phyloP scores from a whole-genome alignment of 2,888 invertebrate species.

The Acronicta alni region DNA sequence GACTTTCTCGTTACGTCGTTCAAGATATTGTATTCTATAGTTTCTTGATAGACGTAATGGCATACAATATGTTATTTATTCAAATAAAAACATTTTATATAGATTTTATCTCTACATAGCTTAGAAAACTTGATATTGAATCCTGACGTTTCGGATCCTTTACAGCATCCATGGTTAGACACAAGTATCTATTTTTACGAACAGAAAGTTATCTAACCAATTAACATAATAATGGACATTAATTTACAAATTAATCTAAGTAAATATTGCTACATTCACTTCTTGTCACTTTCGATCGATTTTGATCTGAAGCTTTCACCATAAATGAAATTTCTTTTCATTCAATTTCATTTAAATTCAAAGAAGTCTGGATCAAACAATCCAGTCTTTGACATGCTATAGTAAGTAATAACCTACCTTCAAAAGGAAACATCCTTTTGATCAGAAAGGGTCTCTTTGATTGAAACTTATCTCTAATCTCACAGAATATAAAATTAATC shows the following conservation, averaged over 20 bases:
- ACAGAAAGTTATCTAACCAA: background rate
- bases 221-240: slow-evolving; percentile 1
- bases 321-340: too few relatives aligned
- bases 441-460: slow-evolving; percentile 33
- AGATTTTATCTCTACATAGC: too few relatives aligned
- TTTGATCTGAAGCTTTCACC: background rate
- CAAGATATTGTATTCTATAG: slow-evolving; percentile 1
- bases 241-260: slow-evolving; percentile 2
- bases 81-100: background rate
- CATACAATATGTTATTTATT: background rate
- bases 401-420: slow-evolving; percentile 13
- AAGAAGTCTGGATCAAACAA: slow-evolving; percentile 6
- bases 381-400: slow-evolving; percentile 19
- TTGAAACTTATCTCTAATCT: slow-evolving; percentile 40
- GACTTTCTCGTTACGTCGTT: slow-evolving; percentile 1
- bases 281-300: background rate
- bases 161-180: background rate
- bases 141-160: background rate
- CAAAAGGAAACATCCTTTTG: slow-evolving; percentile 20
- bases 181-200: background rate
- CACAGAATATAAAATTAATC: slow-evolving; percentile 37
- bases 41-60: background rate
- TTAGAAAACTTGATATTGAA: too few relatives aligned
- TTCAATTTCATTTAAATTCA: too few relatives aligned
- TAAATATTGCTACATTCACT: slow-evolving; percentile 10